phyloP scores from a whole-genome alignment of 2,888 invertebrate genomes.

The Diarsia mendica region DNA sequence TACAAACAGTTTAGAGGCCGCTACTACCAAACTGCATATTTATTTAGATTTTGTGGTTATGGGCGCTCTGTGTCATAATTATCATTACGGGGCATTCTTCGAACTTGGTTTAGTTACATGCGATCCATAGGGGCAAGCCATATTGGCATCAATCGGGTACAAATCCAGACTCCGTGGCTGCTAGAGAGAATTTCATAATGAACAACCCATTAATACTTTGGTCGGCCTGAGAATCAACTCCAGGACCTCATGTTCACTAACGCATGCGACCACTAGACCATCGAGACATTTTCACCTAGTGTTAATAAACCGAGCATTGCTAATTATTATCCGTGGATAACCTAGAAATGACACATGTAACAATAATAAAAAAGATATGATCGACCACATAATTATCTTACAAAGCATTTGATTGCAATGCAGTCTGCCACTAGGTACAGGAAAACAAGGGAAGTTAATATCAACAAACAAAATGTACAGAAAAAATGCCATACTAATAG shows the following conservation, averaged over 20 bases:
- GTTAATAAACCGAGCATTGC: neutral
- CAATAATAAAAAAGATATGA: slow-evolving; percentile 20
- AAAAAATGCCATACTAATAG: slow-evolving; percentile 41
- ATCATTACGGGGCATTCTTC: neutral
- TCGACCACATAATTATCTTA: slow-evolving; percentile 15
- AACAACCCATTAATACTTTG: neutral
- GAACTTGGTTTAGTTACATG: neutral
- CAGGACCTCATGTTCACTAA: neutral
- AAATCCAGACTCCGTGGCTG: neutral
- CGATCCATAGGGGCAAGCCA: neutral
- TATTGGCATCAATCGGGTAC: neutral
- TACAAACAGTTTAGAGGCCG: neutral
- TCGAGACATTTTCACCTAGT: neutral
- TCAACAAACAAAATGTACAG: slow-evolving; percentile 43
- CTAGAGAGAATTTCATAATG: neutral
- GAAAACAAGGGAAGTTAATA: slow-evolving; percentile 40
- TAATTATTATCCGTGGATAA: neutral
- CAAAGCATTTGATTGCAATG: slow-evolving; percentile 18
- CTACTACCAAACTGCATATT: slow-evolving; percentile 1
- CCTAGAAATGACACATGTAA: neutral
- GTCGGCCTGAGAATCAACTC: neutral
- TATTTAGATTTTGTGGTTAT: slow-evolving; percentile 1
- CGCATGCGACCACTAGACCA: neutral
- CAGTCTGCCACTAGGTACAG: slow-evolving; percentile 44
- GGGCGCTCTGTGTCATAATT: neutral